These are phyloP conservation scores for Aspiorhynchus laticeps DNA, from an alignment of 2,113 vertebrate species.

Conservation along the genomic window DNA sequence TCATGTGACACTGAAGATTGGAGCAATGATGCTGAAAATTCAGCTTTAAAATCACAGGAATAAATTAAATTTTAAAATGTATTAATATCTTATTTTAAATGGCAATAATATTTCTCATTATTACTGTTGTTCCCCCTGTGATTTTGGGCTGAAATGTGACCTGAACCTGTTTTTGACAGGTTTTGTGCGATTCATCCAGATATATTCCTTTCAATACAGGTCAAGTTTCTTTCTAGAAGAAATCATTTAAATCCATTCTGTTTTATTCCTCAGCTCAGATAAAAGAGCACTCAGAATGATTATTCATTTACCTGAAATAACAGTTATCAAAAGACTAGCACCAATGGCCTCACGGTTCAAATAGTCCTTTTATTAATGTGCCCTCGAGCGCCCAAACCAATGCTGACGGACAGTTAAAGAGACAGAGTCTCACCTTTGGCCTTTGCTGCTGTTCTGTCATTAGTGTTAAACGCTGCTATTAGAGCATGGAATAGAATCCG, in stretches of 20 bases:
- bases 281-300: conserved; percentile 25
- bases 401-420: conserved; percentile 15
- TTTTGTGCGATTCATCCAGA: not conserved
- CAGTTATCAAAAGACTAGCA: conserved; percentile 22
- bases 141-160: not conserved
- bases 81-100: too few relatives aligned
- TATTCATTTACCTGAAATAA: conserved; percentile 37
- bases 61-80: too few relatives aligned
- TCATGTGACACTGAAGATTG: too few relatives aligned
- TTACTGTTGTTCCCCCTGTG: not conserved
- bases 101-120: too few relatives aligned
- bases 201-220: not conserved
- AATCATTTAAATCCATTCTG: not conserved
- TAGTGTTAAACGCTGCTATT: conserved; percentile 33
- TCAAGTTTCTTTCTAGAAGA: not conserved
- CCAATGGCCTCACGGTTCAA: not conserved
- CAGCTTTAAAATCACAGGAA: not conserved
- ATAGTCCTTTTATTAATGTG: conserved; percentile 31
- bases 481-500: not conserved
- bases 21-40: not conserved
- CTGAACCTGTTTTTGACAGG: not conserved
- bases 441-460: conserved; percentile 7
- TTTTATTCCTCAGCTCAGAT: not conserved
- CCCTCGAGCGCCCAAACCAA: not conserved
- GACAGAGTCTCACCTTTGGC: conserved; percentile 24